A percentile compares a stretch with the other conserved stretches of the same genome.
These are phyloP conservation scores for Ochotona princeps DNA, from an alignment of 2,113 vertebrate species.

Conservation along the genomic window DNA sequence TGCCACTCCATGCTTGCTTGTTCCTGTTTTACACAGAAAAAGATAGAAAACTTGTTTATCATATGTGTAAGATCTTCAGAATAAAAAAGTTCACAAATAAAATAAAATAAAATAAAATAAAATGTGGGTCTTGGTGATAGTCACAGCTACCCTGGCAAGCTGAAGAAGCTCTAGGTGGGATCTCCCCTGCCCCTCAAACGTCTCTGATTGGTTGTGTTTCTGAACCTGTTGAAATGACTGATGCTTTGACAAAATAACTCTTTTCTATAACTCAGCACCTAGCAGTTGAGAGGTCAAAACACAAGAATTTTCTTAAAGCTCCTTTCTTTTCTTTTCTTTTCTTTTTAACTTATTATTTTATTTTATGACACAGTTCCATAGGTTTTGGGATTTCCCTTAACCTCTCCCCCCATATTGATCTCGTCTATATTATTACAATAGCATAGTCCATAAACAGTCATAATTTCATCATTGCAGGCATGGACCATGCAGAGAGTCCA, in stretches of 20 bases:
- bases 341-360: too few species aligned
- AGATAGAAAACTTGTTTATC: neutral
- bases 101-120: neutral
- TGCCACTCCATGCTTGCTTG: neutral
- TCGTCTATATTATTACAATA: too few species aligned
- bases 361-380: too few species aligned
- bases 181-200: neutral
- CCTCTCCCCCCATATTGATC: too few species aligned
- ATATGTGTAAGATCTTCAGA: neutral
- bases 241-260: neutral
- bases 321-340: too few species aligned
- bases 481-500: too few species aligned
- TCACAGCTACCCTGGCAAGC: neutral
- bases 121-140: neutral
- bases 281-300: neutral
- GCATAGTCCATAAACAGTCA: too few species aligned
- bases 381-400: too few species aligned
- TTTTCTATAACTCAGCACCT: neutral
- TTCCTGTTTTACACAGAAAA: neutral
- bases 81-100: neutral
- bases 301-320: neutral
- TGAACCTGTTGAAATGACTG: neutral
- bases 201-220: neutral
- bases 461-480: too few species aligned
- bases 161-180: neutral